phyloP scores from a whole-genome alignment of 1,140 invertebrate genomes.

The Lutraria rhynchaena region DNA sequence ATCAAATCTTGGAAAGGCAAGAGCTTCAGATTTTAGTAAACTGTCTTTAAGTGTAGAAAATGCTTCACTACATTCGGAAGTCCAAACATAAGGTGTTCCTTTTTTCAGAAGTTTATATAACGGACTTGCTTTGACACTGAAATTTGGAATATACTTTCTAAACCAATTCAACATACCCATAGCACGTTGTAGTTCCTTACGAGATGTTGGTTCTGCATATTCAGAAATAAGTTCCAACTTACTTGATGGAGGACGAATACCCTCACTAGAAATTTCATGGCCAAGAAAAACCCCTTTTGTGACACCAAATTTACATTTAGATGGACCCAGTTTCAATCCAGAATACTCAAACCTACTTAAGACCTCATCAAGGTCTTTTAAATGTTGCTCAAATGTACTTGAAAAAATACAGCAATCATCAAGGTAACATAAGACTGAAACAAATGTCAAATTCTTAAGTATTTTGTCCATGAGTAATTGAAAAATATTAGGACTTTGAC shows the following conservation, averaged over 20 bases:
- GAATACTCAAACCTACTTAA: conserved; percentile 42
- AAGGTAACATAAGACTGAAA: conserved; percentile 57
- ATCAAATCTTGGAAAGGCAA: no score
- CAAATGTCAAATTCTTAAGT: conserved; percentile 47
- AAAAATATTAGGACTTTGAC: conserved; percentile 44
- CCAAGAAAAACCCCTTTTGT: no score
- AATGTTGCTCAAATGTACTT: no score
- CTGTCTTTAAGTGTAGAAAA: conserved; percentile 38
- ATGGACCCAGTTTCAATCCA: no score
- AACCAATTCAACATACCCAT: conserved; percentile 63
- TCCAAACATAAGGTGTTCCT: conserved; percentile 36
- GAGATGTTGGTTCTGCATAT: conserved; percentile 49
- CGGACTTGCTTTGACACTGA: no score
- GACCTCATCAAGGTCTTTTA: conserved; percentile 52
- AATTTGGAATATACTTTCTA: no score
- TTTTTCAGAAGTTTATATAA: conserved; percentile 52
- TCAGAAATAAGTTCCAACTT: no score
- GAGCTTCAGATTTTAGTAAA: conserved; percentile 2
- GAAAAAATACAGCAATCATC: conserved; percentile 57
- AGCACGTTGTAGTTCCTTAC: conserved; percentile 47
- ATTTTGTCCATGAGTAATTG: conserved; percentile 62
- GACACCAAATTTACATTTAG: no score
- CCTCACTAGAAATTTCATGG: no score
- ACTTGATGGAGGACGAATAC: no score
- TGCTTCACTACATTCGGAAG: neutral